Conservation (phyloP, 2,888 invertebrate species). For the Hypselothyrea guttata region DNA sequence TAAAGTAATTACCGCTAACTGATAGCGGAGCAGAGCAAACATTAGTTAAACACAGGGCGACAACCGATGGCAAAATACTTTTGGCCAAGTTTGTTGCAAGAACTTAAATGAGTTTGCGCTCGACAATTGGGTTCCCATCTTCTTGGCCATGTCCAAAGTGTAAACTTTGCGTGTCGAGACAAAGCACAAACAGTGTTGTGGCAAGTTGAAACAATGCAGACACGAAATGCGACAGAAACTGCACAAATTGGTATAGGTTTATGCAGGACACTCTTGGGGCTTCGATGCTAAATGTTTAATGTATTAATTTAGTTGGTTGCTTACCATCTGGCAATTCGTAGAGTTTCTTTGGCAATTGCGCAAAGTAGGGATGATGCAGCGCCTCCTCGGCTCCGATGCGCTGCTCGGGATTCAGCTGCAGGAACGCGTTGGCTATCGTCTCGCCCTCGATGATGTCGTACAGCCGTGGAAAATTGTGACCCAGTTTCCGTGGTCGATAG, state of each 20-base stretch:
- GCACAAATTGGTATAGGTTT: too few species aligned
- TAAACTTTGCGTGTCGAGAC: slow-evolving; percentile 3
- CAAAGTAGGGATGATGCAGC: slow-evolving; percentile 94
- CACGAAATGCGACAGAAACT: neutral
- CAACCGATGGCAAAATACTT: neutral
- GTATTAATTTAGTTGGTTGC: slow-evolving; percentile 70
- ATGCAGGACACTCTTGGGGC: too few species aligned
- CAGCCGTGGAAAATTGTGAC: slow-evolving; percentile 93
- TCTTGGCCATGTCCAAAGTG: slow-evolving; percentile 3
- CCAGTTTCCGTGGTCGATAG: slow-evolving; percentile 90
- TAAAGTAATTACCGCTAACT: slow-evolving; percentile 64
- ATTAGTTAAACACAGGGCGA: slow-evolving; percentile 41
- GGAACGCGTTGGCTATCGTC: slow-evolving; percentile 91
- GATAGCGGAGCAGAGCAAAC: slow-evolving; percentile 32
- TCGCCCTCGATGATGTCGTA: slow-evolving; percentile 95
- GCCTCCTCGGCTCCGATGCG: slow-evolving; percentile 94
- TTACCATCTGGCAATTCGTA: slow-evolving; percentile 96
- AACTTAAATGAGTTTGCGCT: slow-evolving; percentile 63
- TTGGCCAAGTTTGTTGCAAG: slow-evolving; percentile 48
- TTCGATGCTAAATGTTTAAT: slow-evolving; percentile 69
- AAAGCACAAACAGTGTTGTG: slow-evolving; percentile 24
- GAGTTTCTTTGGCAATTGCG: slow-evolving; percentile 93
- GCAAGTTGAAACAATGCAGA: neutral
- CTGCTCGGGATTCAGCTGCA: slow-evolving; percentile 93
- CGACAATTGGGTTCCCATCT: slow-evolving; percentile 6